These are phyloP conservation scores for Patagioenas fasciata DNA, from an alignment of 2,113 vertebrate genomes.

Conservation along the genomic window DNA sequence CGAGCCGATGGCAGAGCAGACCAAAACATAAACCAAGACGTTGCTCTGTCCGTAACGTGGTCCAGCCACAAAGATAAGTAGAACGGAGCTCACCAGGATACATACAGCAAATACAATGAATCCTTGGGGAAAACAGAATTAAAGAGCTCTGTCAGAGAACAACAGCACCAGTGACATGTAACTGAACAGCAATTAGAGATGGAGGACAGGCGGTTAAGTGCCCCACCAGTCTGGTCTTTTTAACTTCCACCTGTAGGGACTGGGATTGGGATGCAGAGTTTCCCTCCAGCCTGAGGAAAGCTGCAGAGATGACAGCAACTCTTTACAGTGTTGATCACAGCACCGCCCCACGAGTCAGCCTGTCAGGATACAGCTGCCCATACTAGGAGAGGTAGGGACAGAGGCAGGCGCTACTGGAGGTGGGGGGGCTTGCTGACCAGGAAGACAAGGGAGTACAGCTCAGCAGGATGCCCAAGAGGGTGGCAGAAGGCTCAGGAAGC, in stretches of 20 bases:
- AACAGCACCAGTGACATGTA: not conserved
- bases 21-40: conserved; percentile 82
- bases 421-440: not conserved
- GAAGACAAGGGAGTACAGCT: not conserved
- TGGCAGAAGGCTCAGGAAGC: not conserved
- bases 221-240: not conserved
- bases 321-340: not conserved
- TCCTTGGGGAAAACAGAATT: conserved; percentile 69
- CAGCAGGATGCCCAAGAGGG: not conserved
- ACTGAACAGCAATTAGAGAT: not conserved
- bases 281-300: not conserved
- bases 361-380: not conserved
- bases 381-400: not conserved
- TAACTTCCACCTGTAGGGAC: not conserved
- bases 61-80: conserved; percentile 81
- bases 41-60: conserved; percentile 83
- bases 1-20: conserved; percentile 84
- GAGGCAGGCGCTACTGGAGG: not conserved
- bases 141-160: conserved; percentile 8
- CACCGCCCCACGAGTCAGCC: not conserved
- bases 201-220: not conserved
- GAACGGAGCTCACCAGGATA: conserved; percentile 79
- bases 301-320: not conserved
- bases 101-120: conserved; percentile 83
- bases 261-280: not conserved